These are phyloP conservation scores for Enteromius unitaeniatus DNA, from an alignment of 2,797 vertebrate species.

Conservation along the genomic window DNA sequence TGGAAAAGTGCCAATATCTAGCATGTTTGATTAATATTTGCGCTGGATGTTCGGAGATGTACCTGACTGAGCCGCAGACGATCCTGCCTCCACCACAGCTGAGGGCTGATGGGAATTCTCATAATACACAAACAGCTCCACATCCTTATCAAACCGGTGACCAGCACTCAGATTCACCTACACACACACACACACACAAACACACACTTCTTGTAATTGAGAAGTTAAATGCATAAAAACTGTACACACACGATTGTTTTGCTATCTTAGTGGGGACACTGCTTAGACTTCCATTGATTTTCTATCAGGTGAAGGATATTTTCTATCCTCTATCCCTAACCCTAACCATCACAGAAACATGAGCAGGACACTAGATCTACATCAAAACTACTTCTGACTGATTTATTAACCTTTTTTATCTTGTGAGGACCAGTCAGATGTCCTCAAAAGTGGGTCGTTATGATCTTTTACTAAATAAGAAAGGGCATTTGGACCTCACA, in stretches of 20 bases:
- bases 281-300: too few relatives aligned
- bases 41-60: background rate
- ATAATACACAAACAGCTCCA: slow-evolving; percentile 85
- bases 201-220: background rate
- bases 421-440: too few relatives aligned
- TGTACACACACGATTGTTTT: background rate
- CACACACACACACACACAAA: slow-evolving; percentile 43
- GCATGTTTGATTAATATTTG: background rate
- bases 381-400: too few relatives aligned
- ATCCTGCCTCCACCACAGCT: slow-evolving; percentile 79
- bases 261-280: too few relatives aligned
- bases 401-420: too few relatives aligned
- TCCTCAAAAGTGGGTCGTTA: too few relatives aligned
- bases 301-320: too few relatives aligned
- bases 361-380: too few relatives aligned
- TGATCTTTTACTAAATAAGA: too few relatives aligned
- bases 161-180: slow-evolving; percentile 80
- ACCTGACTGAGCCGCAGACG: slow-evolving; percentile 72
- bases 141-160: slow-evolving; percentile 82
- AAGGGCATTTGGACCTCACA: too few relatives aligned
- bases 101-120: slow-evolving; percentile 77
- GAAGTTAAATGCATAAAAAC: background rate
- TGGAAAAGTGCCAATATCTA: background rate
- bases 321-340: too few relatives aligned
- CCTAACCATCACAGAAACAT: too few relatives aligned